Percentiles rank a stretch among this genome's conserved stretches.
Conservation (phyloP, 2,113 vertebrate genomes). For the Xiphorhynchus elegans region DNA sequence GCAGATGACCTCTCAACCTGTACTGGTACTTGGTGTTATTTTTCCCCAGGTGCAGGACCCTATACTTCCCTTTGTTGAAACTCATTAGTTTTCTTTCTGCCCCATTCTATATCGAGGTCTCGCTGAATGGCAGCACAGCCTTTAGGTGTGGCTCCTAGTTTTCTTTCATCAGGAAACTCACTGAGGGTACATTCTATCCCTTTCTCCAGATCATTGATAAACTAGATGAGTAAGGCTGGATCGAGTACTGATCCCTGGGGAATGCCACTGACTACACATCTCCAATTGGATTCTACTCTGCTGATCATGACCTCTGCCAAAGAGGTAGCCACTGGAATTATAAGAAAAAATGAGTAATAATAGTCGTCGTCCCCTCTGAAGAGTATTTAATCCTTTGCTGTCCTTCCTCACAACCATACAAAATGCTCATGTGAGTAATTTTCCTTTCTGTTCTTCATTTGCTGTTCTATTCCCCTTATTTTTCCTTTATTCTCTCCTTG, state of each 20-base stretch:
- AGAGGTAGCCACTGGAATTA: not conserved
- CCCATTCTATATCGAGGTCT: not conserved
- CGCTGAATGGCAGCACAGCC: not conserved
- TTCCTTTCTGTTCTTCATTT: not conserved
- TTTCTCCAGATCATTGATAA: not conserved
- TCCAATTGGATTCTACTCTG: not conserved
- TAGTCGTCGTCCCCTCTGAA: not conserved
- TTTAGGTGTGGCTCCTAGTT: not conserved
- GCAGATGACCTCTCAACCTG: fast-evolving
- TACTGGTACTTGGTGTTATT: not conserved
- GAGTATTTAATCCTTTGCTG: not conserved
- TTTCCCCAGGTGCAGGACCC: not conserved
- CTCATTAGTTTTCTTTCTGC: not conserved
- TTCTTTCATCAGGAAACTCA: not conserved
- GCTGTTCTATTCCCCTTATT: not conserved
- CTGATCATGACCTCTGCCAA: not conserved
- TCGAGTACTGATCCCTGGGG: not conserved
- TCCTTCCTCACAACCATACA: not conserved
- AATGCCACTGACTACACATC: not conserved
- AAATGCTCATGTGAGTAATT: not conserved
- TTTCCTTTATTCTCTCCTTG: not conserved
- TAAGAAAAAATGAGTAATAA: not conserved
- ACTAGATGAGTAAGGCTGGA: not conserved
- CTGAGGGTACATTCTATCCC: not conserved
- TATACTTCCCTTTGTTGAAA: not conserved